A percentile compares a stretch with the other conserved stretches of the same genome.
Evolutionary conservation across 2,797 vertebrate genomes (phyloP).

Genomic region (Brachymystax lenok): DNA sequence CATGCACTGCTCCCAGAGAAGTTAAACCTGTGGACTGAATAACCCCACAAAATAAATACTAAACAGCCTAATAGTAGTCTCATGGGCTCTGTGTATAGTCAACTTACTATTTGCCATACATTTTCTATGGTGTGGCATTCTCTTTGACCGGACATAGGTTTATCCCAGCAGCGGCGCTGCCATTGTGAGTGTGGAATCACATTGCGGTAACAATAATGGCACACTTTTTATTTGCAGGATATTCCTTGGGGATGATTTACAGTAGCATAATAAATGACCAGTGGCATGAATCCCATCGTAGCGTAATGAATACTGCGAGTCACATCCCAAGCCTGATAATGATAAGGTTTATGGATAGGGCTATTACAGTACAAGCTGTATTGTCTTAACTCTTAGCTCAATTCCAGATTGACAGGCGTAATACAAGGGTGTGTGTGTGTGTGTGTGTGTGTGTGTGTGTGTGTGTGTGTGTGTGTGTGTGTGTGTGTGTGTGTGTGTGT

Average conservation of each 20-base stretch:
- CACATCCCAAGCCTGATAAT: no score
- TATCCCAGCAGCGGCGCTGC: not conserved
- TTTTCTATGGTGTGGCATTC: not conserved
- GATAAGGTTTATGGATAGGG: no score
- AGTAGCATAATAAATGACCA: constrained; percentile 42
- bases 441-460: not conserved
- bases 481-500: no score
- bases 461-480: not conserved
- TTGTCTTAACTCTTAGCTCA: no score
- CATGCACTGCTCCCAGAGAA: no score
- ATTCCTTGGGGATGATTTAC: constrained; percentile 60
- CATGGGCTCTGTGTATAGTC: not conserved
- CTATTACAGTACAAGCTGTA: no score
- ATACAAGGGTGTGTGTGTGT: not conserved
- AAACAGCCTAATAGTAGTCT: not conserved
- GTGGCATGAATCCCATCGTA: constrained; percentile 57
- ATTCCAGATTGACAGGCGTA: no score
- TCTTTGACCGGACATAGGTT: constrained; percentile 7
- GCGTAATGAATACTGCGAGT: constrained; percentile 31
- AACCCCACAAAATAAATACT: not conserved
- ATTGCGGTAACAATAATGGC: constrained; percentile 47
- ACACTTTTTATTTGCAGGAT: constrained; percentile 43
- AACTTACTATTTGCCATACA: not conserved
- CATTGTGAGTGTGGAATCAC: constrained; percentile 50
- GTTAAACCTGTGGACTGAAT: not conserved